phyloP scores from a whole-genome alignment of 92 coral and sea anemone genomes.

The Meandrina meandrites region DNA sequence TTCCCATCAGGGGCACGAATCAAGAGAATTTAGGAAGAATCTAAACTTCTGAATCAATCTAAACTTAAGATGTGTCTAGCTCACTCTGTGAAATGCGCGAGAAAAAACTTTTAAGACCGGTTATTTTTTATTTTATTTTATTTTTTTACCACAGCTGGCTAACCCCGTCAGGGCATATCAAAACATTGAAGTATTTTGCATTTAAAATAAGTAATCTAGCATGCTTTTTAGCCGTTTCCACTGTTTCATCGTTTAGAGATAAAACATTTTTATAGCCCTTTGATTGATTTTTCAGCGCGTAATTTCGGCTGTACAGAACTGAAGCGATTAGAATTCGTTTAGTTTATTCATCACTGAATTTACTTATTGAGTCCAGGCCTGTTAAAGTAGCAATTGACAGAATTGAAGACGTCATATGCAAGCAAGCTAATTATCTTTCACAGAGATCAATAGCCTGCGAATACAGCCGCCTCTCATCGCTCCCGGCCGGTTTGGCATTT shows the following conservation, averaged over 20 bases:
- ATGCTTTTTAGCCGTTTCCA: neutral
- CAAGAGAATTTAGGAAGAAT: neutral
- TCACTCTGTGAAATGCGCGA: neutral
- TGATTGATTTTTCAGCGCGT: neutral
- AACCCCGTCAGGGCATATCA: neutral
- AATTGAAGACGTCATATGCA: too few species aligned
- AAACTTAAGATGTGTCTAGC: neutral
- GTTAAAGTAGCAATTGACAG: too few species aligned
- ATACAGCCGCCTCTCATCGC: too few species aligned
- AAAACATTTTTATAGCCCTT: neutral
- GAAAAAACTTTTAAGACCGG: neutral
- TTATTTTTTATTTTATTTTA: too few species aligned
- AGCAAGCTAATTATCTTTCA: too few species aligned
- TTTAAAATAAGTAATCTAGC: neutral
- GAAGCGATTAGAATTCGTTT: neutral
- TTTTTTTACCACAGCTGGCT: neutral
- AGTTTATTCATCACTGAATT: neutral
- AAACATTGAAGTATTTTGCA: neutral
- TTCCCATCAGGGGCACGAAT: neutral
- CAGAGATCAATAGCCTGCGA: too few species aligned
- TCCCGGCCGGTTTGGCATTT: too few species aligned
- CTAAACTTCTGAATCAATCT: too few species aligned
- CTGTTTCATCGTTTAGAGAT: neutral
- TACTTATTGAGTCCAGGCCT: too few species aligned
- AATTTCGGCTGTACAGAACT: neutral